phyloP scores from a whole-genome alignment of 2,888 invertebrate species.

The Smittia sp. region DNA sequence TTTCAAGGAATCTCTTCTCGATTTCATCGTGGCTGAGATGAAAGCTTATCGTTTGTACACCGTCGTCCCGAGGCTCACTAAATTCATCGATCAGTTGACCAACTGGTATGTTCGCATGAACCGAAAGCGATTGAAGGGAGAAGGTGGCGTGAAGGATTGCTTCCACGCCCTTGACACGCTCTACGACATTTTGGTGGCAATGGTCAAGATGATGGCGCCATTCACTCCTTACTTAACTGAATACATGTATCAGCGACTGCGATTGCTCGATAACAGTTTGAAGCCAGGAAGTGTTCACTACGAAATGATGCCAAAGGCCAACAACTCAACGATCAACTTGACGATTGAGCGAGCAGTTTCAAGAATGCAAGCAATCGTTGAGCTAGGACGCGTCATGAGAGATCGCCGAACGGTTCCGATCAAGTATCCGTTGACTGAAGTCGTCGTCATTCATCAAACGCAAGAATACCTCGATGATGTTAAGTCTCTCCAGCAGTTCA shows the following conservation, averaged over 20 bases:
- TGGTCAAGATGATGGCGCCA: conserved; percentile 93
- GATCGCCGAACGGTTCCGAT: conserved; percentile 92
- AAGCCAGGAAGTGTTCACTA: conserved; percentile 83
- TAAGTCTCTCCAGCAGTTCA: conserved; percentile 74
- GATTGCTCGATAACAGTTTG: conserved; percentile 60
- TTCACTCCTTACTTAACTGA: conserved; percentile 97
- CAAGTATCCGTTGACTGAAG: conserved; percentile 94
- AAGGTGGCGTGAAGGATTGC: conserved; percentile 77
- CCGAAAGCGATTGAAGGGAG: conserved; percentile 90
- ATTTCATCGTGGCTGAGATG: conserved; percentile 91
- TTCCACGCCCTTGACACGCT: conserved; percentile 81
- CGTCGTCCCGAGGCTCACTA: conserved; percentile 88
- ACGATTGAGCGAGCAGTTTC: conserved; percentile 86
- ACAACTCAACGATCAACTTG: conserved; percentile 69
- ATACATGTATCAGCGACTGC: conserved; percentile 87
- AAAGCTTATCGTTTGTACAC: conserved; percentile 90
- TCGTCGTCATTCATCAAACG: conserved; percentile 91
- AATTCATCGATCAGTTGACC: conserved; percentile 95
- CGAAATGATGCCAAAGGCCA: conserved; percentile 79
- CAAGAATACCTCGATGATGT: conserved; percentile 73
- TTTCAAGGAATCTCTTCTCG: conserved; percentile 88
- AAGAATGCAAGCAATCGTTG: conserved; percentile 92
- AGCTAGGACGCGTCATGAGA: conserved; percentile 86
- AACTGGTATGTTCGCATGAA: conserved; percentile 99
- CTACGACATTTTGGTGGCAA: conserved; percentile 81